Evolutionary conservation across 2,113 vertebrate genomes (phyloP), one percentile per base, ranked within the genome.

Genomic region (Lamprologus tigripictilis): DNA sequence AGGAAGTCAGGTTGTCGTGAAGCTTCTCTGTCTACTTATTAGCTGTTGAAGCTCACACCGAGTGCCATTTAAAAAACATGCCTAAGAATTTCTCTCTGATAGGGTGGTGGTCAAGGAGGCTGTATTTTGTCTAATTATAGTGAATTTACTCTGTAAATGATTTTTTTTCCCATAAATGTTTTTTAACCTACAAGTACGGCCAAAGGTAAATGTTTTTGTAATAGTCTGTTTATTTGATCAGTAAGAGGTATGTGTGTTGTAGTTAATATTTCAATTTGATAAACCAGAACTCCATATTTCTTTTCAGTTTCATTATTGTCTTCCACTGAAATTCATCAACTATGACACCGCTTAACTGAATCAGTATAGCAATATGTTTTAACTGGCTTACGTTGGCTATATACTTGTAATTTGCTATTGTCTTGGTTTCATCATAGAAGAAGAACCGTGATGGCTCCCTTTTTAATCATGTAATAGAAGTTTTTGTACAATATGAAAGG

Each of bases 201-300:
- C 93, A 96, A 95, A 96, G 94, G 94, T 90, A 90, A 93, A 89
- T 94, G 23, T 93, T 94, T 93, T 95, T 93, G 92, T 94, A 93
- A 94, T 92, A 93, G 82, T 89, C 83, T 88, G 49, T 95, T 90
- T 91, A 93, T 95, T 91, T 93, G 89, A 94, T 93, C 86, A 85
- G 80, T 94, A 90, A 92, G 87, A 86, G 89, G 83, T 90, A 83
- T 92, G 73, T 93, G 49, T 94, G 85, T 90, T 92, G 86, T 93
- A 89, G 86, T 89, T 93, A 73, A 92, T 92, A 89, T 83, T 93
- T 78, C 54, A 63, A 88, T 93, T 90, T 91, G 87, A 92, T 91
- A 89, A 91, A 93, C 51, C 82, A 86, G 45, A 91, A 91, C 86
- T 88, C 85, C 81, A 87, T 83, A 83, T 63, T 66, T 66, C 87